A percentile compares a stretch with the other conserved stretches of the same genome.
phyloP scores from a whole-genome alignment of 2,888 invertebrate species.

The Folsomia candida region DNA sequence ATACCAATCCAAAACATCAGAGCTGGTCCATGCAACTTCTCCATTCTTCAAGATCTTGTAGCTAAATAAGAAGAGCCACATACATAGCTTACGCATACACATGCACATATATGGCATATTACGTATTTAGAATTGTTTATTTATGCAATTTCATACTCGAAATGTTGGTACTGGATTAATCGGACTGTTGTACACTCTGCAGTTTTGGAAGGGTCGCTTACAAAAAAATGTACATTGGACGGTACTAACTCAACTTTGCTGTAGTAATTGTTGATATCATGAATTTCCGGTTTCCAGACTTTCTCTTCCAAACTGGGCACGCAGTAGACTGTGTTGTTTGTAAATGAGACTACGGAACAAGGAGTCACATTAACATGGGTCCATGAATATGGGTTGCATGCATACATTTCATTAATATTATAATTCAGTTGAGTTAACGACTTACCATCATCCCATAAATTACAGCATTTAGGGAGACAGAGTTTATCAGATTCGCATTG shows the following conservation, averaged over 20 bases:
- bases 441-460: slow-evolving; percentile 35
- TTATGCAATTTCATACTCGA: slow-evolving; percentile 35
- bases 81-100: not conserved
- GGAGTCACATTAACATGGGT: too few species aligned
- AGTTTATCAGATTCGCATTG: slow-evolving; percentile 31
- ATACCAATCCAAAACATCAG: slow-evolving; percentile 41
- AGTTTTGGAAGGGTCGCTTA: slow-evolving; percentile 32
- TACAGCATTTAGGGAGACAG: slow-evolving; percentile 38
- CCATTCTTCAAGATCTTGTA: slow-evolving; percentile 39
- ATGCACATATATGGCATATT: not conserved
- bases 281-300: slow-evolving; percentile 35
- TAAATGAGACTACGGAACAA: slow-evolving; percentile 23
- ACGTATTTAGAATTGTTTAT: not conserved
- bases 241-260: slow-evolving; percentile 24
- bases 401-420: not conserved
- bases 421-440: not conserved
- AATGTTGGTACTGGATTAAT: slow-evolving; percentile 39
- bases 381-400: too few species aligned
- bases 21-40: slow-evolving; percentile 38
- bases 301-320: slow-evolving; percentile 29
- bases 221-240: slow-evolving; percentile 32
- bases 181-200: slow-evolving; percentile 34
- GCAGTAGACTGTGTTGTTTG: slow-evolving; percentile 32
- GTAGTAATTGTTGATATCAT: slow-evolving; percentile 35
- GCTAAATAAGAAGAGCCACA: slow-evolving; percentile 1